Evolutionary conservation across 2,113 vertebrate genomes (phyloP), one percentile per base, ranked within the genome.

Genomic region (Heloderma charlesbogerti): DNA sequence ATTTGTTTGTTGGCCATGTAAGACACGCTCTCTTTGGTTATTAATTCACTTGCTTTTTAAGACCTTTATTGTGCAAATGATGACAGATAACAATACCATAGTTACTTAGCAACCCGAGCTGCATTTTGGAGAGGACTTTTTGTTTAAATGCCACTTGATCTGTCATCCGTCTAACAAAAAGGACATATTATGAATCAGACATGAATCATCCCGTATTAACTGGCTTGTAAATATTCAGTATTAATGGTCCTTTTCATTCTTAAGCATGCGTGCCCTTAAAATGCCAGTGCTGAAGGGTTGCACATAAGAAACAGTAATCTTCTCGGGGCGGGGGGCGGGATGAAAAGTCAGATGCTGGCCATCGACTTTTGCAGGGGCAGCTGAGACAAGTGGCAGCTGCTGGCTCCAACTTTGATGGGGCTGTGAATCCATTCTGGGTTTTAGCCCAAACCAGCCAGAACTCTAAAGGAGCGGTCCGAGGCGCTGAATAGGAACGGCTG

Each of bases 171-270:
- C 18, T 91, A 91, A 95, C 16, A 86, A 89, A 92, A 78, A 5
- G 25, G 72, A 84, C 89, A 82, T 25, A 9, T 89, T 1, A 92
- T 87, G 92, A 90, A 94, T 88, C 72, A 91, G 88, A 83, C 25
- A 74, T 51, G 90, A 93, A 84, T 54, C 57, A 85, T 79, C 88
- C 66, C 43, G 31, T 87, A 83, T n/a, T 25, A 72, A 91, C 83
- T 9, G 87, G 74, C 89, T 60, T 85, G 13, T 45, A 66, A 91
- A 95, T 72, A 92, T 34, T 95, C 83, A 75, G 0, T 91, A 93
- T 91, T 92, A 95, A 96, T 90, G 90, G 92, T 75, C 84, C 60
- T 22, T 82, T 95, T 92, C 79, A 81, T 85, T 88, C 90, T 88
- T 90, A 86, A 95, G 93, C 57, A 94, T 93, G 0, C 45, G 1